Evolutionary conservation across 2,888 invertebrate species (phyloP).

Genomic region (Acanthosoma haemorrhoidale): DNA sequence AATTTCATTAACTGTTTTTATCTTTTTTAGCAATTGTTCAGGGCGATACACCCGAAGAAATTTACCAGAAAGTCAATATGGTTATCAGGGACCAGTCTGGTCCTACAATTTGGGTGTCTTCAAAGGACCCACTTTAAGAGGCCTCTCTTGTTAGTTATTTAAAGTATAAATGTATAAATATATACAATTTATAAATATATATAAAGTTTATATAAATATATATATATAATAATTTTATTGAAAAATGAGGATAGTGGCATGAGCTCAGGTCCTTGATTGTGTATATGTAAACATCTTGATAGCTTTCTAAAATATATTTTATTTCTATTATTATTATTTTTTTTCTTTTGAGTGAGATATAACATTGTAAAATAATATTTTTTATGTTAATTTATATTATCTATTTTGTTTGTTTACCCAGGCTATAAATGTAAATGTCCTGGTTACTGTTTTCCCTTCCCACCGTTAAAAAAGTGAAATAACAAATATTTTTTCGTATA

Average conservation of each 20-base stretch:
- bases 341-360: slow-evolving; percentile 14
- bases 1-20: background rate
- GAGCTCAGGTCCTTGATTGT: slow-evolving; percentile 24
- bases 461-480: background rate
- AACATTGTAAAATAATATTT: slow-evolving; percentile 22
- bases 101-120: slow-evolving; percentile 94
- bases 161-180: slow-evolving; percentile 23
- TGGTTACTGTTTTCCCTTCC: slow-evolving; percentile 4
- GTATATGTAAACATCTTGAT: slow-evolving; percentile 28
- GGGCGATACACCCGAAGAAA: slow-evolving; percentile 96
- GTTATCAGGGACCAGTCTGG: slow-evolving; percentile 93
- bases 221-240: slow-evolving; percentile 26
- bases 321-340: slow-evolving; percentile 14
- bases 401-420: slow-evolving; percentile 5
- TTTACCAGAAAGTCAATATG: slow-evolving; percentile 89
- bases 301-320: slow-evolving; percentile 21
- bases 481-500: background rate
- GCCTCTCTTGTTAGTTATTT: slow-evolving; percentile 22
- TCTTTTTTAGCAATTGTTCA: slow-evolving; percentile 75
- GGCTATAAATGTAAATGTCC: background rate
- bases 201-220: slow-evolving; percentile 19
- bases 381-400: slow-evolving; percentile 14
- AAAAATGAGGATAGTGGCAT: slow-evolving; percentile 20
- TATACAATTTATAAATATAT: slow-evolving; percentile 26
- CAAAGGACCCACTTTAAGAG: slow-evolving; percentile 85